These are phyloP conservation scores for Clarias macrocephalus DNA, from an alignment of 2,113 vertebrate species.

Conservation along the genomic window DNA sequence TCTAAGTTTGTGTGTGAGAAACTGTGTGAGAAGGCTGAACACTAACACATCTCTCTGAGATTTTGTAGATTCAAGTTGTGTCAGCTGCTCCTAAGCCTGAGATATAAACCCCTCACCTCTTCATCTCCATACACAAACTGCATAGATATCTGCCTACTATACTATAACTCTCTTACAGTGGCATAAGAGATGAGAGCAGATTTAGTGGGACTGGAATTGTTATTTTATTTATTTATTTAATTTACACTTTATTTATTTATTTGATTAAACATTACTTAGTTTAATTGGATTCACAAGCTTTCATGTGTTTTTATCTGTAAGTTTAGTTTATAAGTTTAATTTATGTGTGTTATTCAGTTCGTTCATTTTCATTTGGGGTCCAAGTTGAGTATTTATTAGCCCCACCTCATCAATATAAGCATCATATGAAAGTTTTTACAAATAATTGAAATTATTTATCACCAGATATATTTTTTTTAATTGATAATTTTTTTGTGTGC, in stretches of 20 bases:
- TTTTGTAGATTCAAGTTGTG: slow-evolving; percentile 72
- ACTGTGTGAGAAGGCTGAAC: slow-evolving; percentile 49
- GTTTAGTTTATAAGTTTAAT: background rate
- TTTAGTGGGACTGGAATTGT: background rate
- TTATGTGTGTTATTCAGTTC: background rate
- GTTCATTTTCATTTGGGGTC: background rate
- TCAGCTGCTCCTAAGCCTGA: slow-evolving; percentile 65
- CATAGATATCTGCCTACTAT: slow-evolving; percentile 6
- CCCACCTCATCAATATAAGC: no score
- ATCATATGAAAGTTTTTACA: background rate
- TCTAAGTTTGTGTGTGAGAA: background rate
- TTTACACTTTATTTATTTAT: background rate
- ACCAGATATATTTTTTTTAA: background rate
- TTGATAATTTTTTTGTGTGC: background rate
- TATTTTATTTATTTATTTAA: background rate
- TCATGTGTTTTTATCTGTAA: background rate
- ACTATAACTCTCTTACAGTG: background rate
- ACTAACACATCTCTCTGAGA: slow-evolving; percentile 65
- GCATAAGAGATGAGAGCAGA: slow-evolving; percentile 5
- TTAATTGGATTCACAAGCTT: background rate
- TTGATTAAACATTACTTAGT: background rate
- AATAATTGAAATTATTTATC: background rate
- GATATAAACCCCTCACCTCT: slow-evolving; percentile 10
- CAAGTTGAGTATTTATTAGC: background rate
- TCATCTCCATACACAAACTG: slow-evolving; percentile 32